Evolutionary conservation across 2,888 invertebrate genomes (phyloP).

Genomic region (Capitulum mitella): DNA sequence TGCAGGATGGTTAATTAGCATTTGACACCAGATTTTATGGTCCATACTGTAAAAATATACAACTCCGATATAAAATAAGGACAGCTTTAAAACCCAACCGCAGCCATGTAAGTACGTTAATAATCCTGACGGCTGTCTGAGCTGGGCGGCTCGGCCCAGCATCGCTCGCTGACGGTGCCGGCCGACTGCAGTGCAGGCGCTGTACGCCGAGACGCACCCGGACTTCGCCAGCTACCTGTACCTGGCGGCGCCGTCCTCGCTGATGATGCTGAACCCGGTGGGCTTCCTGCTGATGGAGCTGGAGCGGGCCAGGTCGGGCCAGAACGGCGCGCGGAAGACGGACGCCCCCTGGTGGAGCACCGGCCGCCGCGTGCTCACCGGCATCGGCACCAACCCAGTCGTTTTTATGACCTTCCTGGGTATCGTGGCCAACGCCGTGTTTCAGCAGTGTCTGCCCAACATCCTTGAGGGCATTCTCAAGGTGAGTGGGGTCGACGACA

Average conservation of each 20-base stretch:
- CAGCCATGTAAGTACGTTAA: no score
- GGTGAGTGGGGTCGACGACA: constrained; percentile 31
- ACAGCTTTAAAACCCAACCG: no score
- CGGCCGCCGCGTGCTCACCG: constrained; percentile 40
- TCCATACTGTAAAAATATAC: no score
- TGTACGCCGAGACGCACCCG: constrained; percentile 76
- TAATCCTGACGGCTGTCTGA: no score
- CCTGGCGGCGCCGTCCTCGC: constrained; percentile 85
- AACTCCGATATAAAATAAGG: no score
- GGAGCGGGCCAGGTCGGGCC: neutral
- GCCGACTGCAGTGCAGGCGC: constrained; percentile 63
- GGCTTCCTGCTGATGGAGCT: constrained; percentile 79
- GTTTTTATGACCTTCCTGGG: constrained; percentile 89
- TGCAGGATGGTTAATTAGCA: no score
- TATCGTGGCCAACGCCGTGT: constrained; percentile 71
- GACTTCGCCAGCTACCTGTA: constrained; percentile 86
- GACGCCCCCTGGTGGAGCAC: neutral
- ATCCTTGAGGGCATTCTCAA: constrained; percentile 48
- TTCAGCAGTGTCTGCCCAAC: constrained; percentile 67
- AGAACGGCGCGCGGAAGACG: no score
- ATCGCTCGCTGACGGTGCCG: neutral
- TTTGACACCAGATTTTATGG: no score
- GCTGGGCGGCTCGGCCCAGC: no score
- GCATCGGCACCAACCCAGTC: constrained; percentile 77
- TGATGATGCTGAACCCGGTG: constrained; percentile 85